phyloP scores from a whole-genome alignment of 2,113 vertebrate genomes.

The Halcyon malimbica region DNA sequence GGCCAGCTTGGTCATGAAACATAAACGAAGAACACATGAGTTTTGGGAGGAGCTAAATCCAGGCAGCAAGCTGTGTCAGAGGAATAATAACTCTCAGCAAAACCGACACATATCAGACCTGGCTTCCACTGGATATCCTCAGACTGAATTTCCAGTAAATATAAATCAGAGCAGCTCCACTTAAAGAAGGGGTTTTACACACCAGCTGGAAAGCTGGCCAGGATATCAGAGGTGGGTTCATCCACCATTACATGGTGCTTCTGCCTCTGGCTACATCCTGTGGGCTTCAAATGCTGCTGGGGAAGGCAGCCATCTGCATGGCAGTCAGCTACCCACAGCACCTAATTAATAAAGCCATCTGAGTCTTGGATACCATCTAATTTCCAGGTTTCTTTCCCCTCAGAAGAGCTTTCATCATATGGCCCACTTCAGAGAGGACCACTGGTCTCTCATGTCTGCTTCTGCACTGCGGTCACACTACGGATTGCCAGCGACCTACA shows the following conservation, averaged over 20 bases:
- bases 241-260: background rate
- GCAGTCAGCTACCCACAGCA: background rate
- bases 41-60: conserved; percentile 17
- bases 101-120: background rate
- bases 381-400: background rate
- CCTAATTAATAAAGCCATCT: background rate
- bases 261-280: rapidly evolving
- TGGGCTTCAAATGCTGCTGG: background rate
- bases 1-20: background rate
- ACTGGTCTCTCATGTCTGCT: background rate
- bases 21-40: conserved; percentile 36
- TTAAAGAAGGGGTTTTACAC: background rate
- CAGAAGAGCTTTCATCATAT: background rate
- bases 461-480: background rate
- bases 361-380: background rate
- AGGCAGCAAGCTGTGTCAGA: background rate
- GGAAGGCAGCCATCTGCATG: background rate
- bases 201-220: background rate
- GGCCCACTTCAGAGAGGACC: background rate
- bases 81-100: conserved; percentile 18
- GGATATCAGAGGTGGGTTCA: background rate
- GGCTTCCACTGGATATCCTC: background rate
- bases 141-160: conserved; percentile 1
- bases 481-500: background rate
- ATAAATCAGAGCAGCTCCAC: conserved; percentile 11